These are phyloP conservation scores for Bemisia tabaci DNA, from an alignment of 1,140 invertebrate species.

Conservation along the genomic window DNA sequence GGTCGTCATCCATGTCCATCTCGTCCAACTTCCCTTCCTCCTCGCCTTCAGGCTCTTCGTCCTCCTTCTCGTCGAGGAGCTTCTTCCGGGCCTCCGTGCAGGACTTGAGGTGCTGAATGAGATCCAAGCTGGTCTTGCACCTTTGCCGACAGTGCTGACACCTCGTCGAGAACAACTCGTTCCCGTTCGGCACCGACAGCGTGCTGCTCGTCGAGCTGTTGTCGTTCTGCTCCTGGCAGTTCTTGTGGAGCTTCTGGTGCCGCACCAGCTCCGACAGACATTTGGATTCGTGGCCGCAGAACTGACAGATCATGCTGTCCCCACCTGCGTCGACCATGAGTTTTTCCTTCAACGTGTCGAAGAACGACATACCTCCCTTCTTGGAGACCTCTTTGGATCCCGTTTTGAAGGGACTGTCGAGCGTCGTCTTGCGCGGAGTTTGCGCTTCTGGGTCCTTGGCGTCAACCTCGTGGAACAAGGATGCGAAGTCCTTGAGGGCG, in stretches of 20 bases:
- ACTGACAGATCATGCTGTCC: slow-evolving; percentile 48
- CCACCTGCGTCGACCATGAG: slow-evolving; percentile 38
- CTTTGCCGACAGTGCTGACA: slow-evolving; percentile 72
- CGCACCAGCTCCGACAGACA: slow-evolving; percentile 65
- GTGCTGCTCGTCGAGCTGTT: slow-evolving; percentile 29
- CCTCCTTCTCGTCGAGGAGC: slow-evolving; percentile 24
- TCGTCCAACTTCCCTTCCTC: neutral
- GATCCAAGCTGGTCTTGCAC: slow-evolving; percentile 65
- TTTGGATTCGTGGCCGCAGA: slow-evolving; percentile 65
- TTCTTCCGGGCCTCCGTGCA: slow-evolving; percentile 41
- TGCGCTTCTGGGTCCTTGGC: slow-evolving; percentile 21
- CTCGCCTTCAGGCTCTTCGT: slow-evolving; percentile 31
- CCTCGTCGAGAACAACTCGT: slow-evolving; percentile 28
- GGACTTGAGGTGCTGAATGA: slow-evolving; percentile 53
- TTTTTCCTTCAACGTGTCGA: slow-evolving; percentile 65
- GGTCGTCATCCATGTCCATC: slow-evolving; percentile 19
- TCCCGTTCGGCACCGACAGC: slow-evolving; percentile 18
- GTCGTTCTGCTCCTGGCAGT: slow-evolving; percentile 30
- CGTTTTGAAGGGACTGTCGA: slow-evolving; percentile 18
- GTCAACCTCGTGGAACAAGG: slow-evolving; percentile 34
- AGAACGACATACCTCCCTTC: slow-evolving; percentile 62
- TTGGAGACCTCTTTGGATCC: slow-evolving; percentile 32
- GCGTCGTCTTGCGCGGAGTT: neutral
- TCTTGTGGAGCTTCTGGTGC: slow-evolving; percentile 43
- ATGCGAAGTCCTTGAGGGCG: slow-evolving; percentile 35